phyloP scores from a whole-genome alignment of 92 coral and sea anemone genomes.

The Porites divaricata region DNA sequence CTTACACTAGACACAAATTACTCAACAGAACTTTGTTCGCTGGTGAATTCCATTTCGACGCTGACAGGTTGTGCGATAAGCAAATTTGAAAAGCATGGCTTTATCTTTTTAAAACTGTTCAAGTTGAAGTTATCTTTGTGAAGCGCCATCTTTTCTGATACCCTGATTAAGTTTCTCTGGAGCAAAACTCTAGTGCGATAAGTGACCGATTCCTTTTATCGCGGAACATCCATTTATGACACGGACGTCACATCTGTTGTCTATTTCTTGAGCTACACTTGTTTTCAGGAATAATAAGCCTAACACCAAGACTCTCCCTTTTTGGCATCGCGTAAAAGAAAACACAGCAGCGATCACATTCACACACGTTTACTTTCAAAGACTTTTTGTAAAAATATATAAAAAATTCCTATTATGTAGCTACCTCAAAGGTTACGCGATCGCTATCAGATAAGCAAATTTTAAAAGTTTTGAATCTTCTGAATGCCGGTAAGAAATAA shows the following conservation, averaged over 20 bases:
- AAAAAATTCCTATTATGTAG: background rate
- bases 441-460: constrained; percentile 31
- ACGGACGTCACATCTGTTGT: constrained; percentile 32
- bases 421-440: constrained; percentile 33
- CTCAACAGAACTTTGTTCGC: constrained; percentile 16
- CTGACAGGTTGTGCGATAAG: constrained; percentile 42
- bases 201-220: constrained; percentile 38
- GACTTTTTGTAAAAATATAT: background rate
- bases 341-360: background rate
- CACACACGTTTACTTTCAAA: background rate
- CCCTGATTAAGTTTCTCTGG: constrained; percentile 42
- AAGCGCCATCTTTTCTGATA: constrained; percentile 45
- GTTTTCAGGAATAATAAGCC: background rate
- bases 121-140: constrained; percentile 53
- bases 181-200: constrained; percentile 20
- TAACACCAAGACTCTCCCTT: background rate
- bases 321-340: background rate
- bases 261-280: background rate
- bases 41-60: constrained; percentile 13
- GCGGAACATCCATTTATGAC: constrained; percentile 18
- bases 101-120: constrained; percentile 33
- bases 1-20: background rate
- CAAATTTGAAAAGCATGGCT: constrained; percentile 38
- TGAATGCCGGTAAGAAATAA: constrained; percentile 26
- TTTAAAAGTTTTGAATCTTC: constrained; percentile 40